Base-by-base conservation (phyloP, 2,797 vertebrate species). In the Lacerta viridis region DNA sequence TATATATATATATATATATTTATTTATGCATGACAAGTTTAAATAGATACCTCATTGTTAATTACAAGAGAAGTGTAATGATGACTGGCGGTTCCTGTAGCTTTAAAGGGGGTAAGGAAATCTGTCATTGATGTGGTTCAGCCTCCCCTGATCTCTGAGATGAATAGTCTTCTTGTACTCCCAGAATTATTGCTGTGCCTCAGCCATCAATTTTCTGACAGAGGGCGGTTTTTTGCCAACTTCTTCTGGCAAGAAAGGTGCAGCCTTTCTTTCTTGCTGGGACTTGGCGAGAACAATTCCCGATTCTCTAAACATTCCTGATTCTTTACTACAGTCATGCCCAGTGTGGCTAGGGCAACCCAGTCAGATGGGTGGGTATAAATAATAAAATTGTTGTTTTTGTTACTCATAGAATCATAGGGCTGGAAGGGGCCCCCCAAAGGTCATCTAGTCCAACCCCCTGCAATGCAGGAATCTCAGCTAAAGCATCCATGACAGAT, bases 131-230 rank as follows among this genome's bases (percentile, higher is more conserved):
- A 81, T 41, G 33, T 50, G 23, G 43, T 25, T 59, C 46, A 39
- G 85, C 33, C 77, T 36, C 33, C 36, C 33, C 33, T 13, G 9
- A 66, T 85, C 25, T 66, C 59, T 39, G 33, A 78, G 46, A 41
- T 84, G 64, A 83, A 71, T 36, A 61, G 33, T 23, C 50, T 84
- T 41, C 33, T 85, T 61, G 27, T 86, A 68, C n/a, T 68, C 61
- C 46, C 43, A 79, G 80, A 18, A 7, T 82, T 68, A 69, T n/a
- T 25, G 17, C 23, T 27, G 39, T 43, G 46, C 64, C 29, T 83
- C 81, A 83, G 66, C 66, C 81, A 71, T n/a, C 29, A 20, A 64
- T 50, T 50, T 80, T 80, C 43, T 80, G 46, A 27, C 43, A 7
- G 4, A 79, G 29, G 13, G 8, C 55, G 25, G 29, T 6, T 80